Conservation (phyloP, 1,140 invertebrate genomes). For the Heterodera schachtii region DNA sequence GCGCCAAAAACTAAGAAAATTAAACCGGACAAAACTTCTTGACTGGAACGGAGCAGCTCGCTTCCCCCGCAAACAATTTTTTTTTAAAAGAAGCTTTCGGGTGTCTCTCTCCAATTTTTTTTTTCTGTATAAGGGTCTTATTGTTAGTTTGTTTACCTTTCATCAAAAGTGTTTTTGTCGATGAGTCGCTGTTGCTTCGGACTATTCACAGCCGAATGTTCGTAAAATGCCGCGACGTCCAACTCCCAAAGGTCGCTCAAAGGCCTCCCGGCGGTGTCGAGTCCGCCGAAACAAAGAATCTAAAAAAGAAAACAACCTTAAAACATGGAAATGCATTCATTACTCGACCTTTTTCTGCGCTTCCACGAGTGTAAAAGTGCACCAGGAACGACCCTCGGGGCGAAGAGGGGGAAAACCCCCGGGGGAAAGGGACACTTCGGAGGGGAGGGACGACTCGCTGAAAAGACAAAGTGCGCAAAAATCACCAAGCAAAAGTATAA, state of each 20-base stretch:
- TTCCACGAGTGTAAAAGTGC: slow-evolving; percentile 18
- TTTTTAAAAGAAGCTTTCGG: too few relatives aligned
- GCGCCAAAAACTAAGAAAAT: too few relatives aligned
- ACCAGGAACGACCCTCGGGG: slow-evolving; percentile 26
- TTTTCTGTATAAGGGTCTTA: too few relatives aligned
- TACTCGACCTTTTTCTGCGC: slow-evolving; percentile 12
- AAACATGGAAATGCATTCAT: neutral
- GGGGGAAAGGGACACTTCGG: neutral
- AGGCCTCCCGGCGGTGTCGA: slow-evolving; percentile 10
- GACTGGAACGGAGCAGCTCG: too few relatives aligned
- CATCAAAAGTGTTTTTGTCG: neutral
- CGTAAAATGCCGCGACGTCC: slow-evolving; percentile 8
- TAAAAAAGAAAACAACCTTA: neutral
- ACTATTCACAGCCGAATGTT: neutral
- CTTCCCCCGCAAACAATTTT: too few relatives aligned
- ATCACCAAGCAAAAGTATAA: neutral
- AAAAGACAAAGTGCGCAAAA: neutral
- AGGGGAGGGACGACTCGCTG: neutral
- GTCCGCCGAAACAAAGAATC: slow-evolving; percentile 24
- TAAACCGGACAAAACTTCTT: too few relatives aligned
- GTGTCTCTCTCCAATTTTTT: too few relatives aligned
- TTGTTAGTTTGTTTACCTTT: neutral
- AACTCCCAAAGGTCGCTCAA: slow-evolving; percentile 32
- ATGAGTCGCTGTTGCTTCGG: neutral
- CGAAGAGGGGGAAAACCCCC: neutral